Evolutionary conservation across 2,797 vertebrate species (phyloP), one percentile per base, ranked within the genome.

Genomic region (Propithecus deckenii): DNA sequence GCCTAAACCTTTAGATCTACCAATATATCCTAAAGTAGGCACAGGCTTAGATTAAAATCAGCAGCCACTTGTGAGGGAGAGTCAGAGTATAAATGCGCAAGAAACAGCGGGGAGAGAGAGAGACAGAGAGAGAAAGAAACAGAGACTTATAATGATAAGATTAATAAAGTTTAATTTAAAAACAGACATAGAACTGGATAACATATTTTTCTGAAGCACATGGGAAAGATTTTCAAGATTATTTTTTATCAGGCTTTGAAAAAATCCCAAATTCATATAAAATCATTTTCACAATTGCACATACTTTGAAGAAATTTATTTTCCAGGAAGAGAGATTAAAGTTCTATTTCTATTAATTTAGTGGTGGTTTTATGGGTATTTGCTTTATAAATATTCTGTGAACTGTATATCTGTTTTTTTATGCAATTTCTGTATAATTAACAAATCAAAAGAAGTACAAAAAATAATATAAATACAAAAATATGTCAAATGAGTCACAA

Each of bases 191-290:
- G 4, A 89, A 72, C 4, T 89, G 20, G 46, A 20, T 30, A 95
- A 35, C 18, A 32, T n/a, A 14, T 75, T 90, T 85, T 80, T 75
- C 72, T 75, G 61, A 91, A 63, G 30, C 15, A 12, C n/a, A 20
- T 48, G 38, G 38, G 59, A 93, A 87, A 90, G 50, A 93, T 93
- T 96, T 91, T 41, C 76, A 55, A 92, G 74, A 67, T 76, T 86
- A 71, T n/a, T 87, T 50, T 79, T 7, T 65, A 57, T 87, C 38
- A 59, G n/a, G 13, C 15, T 88, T 85, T n/a, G 35, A 71, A 87
- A 63, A 94, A 81, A 50, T 65, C 22, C 10, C 7, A 57, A 92
- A 90, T 23, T 80, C 65, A 86, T 67, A 14, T 46, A 81, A 81
- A n/a, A 94, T 20, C 14, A 78, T 6, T 41, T 41, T 41, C 41